Conservation (phyloP, 2,797 vertebrate genomes). For the Eidolon dupreanum region DNA sequence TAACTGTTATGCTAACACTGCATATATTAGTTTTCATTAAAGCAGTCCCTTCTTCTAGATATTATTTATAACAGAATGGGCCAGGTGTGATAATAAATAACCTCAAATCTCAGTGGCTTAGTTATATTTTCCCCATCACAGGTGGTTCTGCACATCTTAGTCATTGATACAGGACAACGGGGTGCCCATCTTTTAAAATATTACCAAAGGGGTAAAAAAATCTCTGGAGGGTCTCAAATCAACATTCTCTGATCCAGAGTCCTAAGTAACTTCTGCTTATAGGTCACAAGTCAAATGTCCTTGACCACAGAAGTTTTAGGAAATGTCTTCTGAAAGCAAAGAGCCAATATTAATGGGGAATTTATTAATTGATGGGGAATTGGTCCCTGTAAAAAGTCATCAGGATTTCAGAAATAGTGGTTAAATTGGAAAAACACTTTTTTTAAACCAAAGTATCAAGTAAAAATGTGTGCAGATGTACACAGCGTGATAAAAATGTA, state of each 20-base stretch:
- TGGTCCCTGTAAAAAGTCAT: background rate
- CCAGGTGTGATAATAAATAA: background rate
- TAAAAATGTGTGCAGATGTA: background rate
- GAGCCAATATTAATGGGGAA: background rate
- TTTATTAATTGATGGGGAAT: background rate
- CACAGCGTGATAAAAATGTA: background rate
- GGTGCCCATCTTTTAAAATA: constrained; percentile 4
- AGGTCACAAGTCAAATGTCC: background rate
- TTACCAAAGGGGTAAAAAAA: background rate
- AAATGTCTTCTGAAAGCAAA: background rate
- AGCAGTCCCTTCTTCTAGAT: background rate
- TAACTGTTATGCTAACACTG: background rate
- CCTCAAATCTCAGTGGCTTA: background rate
- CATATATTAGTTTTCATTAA: constrained; percentile 31
- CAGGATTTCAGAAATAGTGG: constrained; percentile 18
- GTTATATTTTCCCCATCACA: background rate
- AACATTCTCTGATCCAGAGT: background rate
- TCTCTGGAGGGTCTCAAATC: background rate
- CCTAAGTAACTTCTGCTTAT: background rate
- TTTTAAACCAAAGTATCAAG: background rate
- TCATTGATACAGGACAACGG: background rate
- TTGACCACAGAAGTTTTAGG: background rate
- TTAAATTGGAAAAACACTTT: background rate
- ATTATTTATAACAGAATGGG: background rate
- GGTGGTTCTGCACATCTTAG: background rate